Evolutionary conservation across 2,113 vertebrate species (phyloP), one percentile per base, ranked within the genome.

Genomic region (Pipa parva): DNA sequence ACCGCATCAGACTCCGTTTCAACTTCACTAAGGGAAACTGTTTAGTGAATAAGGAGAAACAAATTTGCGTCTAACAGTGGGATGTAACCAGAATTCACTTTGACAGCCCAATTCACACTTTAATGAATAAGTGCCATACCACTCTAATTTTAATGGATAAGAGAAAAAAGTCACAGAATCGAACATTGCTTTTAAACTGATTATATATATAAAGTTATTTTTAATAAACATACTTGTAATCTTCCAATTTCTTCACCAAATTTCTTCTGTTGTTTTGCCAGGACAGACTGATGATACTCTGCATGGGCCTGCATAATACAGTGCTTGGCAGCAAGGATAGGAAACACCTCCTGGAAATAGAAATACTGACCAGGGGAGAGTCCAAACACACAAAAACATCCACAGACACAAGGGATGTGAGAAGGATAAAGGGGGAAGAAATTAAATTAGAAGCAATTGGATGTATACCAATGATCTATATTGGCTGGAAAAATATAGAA

Each of bases 311-410:
- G 97, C 95, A 98, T 95, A 84, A 98, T 93, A 80, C 92, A 97
- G 79, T 98, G 97, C 83, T 99, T 99, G 63, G 96, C 97, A 64
- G 95, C 95, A 83, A 99, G 84, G 74, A 98, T 89, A 4, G 95
- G 94, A 74, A 96, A 90, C 88, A 98, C 95, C 90, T 99, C 97
- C 95, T 99, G 95, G 92, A 97, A 98, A 92, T 97, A 99, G 92
- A 97, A 97, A 99, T 95, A 97, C 96, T 98, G 89, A 97, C 94
- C 92, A 97, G 91, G 93, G 88, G 88, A 92, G 85, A 94, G 90
- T 92, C 93, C 90, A 91, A 90, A 79, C 90, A 96, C 89, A 58
- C 55, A 58, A 88, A 74, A 91, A 94, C 83, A 87, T 82, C 87
- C 88, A 87, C 85, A 87, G 70, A 78, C 89, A 94, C 85, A 85